Evolutionary conservation across 2,888 invertebrate species (phyloP).

Genomic region (Anaspis maculata): DNA sequence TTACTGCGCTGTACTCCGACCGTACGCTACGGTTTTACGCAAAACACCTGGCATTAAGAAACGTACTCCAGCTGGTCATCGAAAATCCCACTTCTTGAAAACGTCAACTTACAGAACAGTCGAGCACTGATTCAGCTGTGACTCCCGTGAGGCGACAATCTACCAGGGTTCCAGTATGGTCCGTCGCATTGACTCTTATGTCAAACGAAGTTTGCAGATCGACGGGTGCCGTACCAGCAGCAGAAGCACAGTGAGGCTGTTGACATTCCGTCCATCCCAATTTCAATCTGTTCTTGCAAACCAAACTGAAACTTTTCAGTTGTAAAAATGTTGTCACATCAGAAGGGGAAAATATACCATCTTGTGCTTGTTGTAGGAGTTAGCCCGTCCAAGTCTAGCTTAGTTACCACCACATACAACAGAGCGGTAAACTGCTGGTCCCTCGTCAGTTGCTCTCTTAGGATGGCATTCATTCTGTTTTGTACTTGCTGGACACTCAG

Average conservation of each 20-base stretch:
- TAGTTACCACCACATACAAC: constrained; percentile 57
- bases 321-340: too few relatives aligned
- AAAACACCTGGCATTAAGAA: too few relatives aligned
- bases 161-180: constrained; percentile 59
- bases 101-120: constrained; percentile 44
- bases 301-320: constrained; percentile 29
- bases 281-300: constrained; percentile 27
- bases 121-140: constrained; percentile 52
- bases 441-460: constrained; percentile 38
- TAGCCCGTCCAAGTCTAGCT: constrained; percentile 62
- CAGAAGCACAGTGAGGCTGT: constrained; percentile 37
- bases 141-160: constrained; percentile 51
- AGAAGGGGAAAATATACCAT: constrained; percentile 35
- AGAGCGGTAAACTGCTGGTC: constrained; percentile 60
- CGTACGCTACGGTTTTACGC: too few relatives aligned
- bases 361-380: constrained; percentile 34
- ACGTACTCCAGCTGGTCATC: too few relatives aligned
- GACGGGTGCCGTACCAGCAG: constrained; percentile 26
- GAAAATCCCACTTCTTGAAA: constrained; percentile 48
- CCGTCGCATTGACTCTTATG: constrained; percentile 54
- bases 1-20: not conserved
- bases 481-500: constrained; percentile 55
- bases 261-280: constrained; percentile 27
- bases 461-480: constrained; percentile 34
- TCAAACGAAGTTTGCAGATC: constrained; percentile 46